Conservation (phyloP, 1,140 invertebrate species). For the Argopecten irradians region DNA sequence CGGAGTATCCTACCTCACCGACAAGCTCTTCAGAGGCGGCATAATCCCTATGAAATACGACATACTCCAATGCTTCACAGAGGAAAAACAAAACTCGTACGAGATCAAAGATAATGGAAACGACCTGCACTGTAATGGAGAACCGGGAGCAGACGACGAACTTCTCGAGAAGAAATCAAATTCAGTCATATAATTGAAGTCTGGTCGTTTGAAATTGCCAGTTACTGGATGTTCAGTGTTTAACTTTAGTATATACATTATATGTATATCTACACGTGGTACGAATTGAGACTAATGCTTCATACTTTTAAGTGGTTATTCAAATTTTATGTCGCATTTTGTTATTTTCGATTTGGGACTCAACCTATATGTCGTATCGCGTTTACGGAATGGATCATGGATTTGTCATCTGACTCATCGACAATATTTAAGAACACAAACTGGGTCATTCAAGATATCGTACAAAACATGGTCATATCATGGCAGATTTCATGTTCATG, state of each 20-base stretch:
- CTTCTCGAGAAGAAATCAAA: not conserved
- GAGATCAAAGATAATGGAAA: not conserved
- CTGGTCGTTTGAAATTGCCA: not conserved
- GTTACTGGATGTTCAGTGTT: not conserved
- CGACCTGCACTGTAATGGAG: not conserved
- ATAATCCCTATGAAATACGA: slow-evolving; percentile 36
- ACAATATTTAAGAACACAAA: too few species aligned
- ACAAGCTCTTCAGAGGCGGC: slow-evolving; percentile 52
- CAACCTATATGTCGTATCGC: too few species aligned
- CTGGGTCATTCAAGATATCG: too few species aligned
- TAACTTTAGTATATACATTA: not conserved
- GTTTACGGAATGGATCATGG: too few species aligned
- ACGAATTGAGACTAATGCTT: not conserved
- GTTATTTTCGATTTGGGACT: too few species aligned
- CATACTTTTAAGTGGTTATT: not conserved
- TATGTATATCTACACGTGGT: not conserved
- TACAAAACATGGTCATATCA: too few species aligned
- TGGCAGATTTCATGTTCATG: too few species aligned
- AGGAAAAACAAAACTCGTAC: not conserved
- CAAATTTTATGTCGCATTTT: too few species aligned
- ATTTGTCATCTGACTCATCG: too few species aligned
- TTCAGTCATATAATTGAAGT: not conserved
- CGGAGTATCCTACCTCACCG: slow-evolving; percentile 53
- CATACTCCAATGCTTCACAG: slow-evolving; percentile 39
- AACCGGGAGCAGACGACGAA: not conserved